Evolutionary conservation across 1,140 invertebrate genomes (phyloP).

Genomic region (Archivesica marissinica): DNA sequence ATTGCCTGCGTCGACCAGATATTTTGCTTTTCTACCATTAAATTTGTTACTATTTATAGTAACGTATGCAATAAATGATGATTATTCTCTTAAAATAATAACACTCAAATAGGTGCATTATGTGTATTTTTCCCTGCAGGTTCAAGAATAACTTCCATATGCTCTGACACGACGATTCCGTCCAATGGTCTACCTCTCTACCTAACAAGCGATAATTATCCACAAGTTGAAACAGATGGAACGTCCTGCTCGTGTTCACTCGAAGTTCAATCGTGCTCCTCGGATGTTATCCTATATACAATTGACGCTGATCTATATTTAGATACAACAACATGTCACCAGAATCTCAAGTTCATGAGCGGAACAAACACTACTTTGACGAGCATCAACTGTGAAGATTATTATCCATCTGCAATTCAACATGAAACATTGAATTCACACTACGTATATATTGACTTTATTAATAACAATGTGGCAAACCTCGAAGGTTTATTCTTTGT

Average conservation of each 20-base stretch:
- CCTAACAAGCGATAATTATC: slow-evolving; percentile 9
- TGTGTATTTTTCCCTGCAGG: background rate
- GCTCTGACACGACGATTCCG: background rate
- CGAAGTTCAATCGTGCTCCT: background rate
- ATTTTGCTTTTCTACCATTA: too few species aligned
- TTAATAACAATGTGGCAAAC: background rate
- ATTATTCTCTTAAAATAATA: too few species aligned
- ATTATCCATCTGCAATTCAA: background rate
- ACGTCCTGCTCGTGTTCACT: background rate
- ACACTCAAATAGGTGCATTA: too few species aligned
- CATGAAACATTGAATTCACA: background rate
- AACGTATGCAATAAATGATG: too few species aligned
- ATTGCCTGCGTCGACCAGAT: too few species aligned
- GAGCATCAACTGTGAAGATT: background rate
- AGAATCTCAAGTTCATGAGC: background rate
- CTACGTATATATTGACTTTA: background rate
- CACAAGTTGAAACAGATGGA: background rate
- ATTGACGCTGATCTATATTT: slow-evolving; percentile 1
- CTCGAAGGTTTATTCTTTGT: slow-evolving; percentile 3
- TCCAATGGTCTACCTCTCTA: background rate
- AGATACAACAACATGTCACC: background rate
- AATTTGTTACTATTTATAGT: too few species aligned
- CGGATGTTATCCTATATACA: background rate
- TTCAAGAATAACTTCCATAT: background rate
- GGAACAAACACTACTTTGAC: background rate